These are phyloP conservation scores for Lathamus discolor DNA, from an alignment of 2,113 vertebrate species.

Conservation along the genomic window DNA sequence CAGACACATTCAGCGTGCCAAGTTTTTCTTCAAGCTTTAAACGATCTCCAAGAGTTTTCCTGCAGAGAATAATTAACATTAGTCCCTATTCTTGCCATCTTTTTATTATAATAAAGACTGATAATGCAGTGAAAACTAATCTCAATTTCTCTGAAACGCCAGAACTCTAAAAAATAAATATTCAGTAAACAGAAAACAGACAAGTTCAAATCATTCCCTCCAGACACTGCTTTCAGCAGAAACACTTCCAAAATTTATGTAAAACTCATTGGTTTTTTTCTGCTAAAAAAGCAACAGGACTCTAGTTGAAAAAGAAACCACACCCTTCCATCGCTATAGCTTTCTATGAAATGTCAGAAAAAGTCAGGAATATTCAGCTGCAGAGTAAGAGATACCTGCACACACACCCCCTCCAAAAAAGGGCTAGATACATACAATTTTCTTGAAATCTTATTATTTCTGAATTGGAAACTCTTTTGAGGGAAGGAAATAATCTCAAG, in stretches of 20 bases:
- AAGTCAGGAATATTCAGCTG: neutral
- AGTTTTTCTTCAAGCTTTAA: slow-evolving; percentile 86
- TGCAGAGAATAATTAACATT: slow-evolving; percentile 56
- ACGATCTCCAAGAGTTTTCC: slow-evolving; percentile 92
- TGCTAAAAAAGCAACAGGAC: neutral
- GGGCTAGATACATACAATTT: neutral
- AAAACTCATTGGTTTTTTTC: neutral
- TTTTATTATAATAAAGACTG: neutral
- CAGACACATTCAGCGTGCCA: slow-evolving; percentile 76
- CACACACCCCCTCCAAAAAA: neutral
- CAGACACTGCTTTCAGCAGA: neutral
- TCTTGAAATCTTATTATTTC: neutral
- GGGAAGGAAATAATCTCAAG: neutral
- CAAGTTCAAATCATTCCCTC: neutral
- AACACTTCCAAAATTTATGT: neutral
- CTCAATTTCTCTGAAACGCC: neutral
- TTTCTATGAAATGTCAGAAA: neutral
- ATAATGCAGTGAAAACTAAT: neutral
- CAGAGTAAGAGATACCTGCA: neutral
- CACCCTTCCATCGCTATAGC: neutral
- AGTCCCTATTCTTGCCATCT: neutral
- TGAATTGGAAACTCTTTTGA: neutral
- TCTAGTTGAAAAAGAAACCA: neutral
- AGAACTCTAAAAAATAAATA: neutral
- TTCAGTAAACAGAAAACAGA: neutral